A percentile compares a stretch with the other conserved stretches of the same genome.
phyloP scores from a whole-genome alignment of 2,888 invertebrate species.

The Campaea margaritaria region DNA sequence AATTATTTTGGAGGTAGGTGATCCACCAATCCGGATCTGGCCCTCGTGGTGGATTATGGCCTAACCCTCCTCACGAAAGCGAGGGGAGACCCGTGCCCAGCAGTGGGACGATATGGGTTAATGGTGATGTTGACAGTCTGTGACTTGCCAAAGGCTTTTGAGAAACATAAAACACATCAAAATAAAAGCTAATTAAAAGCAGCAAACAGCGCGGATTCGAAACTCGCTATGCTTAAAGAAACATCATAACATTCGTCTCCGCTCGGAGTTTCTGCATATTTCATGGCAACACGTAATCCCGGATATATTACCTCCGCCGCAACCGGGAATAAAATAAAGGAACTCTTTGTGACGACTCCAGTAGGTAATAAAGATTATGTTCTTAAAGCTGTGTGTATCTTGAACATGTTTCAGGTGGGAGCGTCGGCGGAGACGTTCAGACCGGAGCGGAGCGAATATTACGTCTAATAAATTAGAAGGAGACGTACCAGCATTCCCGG shows the following conservation, averaged over 20 bases:
- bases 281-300: slow-evolving; percentile 56
- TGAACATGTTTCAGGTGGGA: slow-evolving; percentile 52
- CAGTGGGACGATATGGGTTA: no score
- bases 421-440: slow-evolving; percentile 44
- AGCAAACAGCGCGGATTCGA: slow-evolving; percentile 47
- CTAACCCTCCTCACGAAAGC: no score
- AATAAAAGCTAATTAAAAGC: slow-evolving; percentile 30
- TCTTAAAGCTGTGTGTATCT: slow-evolving; percentile 62
- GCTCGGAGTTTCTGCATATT: slow-evolving; percentile 60
- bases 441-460: slow-evolving; percentile 66
- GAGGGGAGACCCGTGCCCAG: no score
- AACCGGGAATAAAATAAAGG: slow-evolving; percentile 65
- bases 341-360: slow-evolving; percentile 60
- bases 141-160: neutral
- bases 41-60: no score
- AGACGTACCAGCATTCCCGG: slow-evolving; percentile 63
- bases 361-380: slow-evolving; percentile 73
- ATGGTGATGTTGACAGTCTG: no score
- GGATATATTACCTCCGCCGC: slow-evolving; percentile 59
- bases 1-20: no score
- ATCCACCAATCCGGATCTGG: no score
- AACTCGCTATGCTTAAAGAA: slow-evolving; percentile 45
- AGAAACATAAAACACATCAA: neutral
- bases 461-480: slow-evolving; percentile 75
- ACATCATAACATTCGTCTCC: slow-evolving; percentile 52